Base-by-base conservation (phyloP, 1,140 invertebrate genomes). In the Trinorchestia longiramus region DNA sequence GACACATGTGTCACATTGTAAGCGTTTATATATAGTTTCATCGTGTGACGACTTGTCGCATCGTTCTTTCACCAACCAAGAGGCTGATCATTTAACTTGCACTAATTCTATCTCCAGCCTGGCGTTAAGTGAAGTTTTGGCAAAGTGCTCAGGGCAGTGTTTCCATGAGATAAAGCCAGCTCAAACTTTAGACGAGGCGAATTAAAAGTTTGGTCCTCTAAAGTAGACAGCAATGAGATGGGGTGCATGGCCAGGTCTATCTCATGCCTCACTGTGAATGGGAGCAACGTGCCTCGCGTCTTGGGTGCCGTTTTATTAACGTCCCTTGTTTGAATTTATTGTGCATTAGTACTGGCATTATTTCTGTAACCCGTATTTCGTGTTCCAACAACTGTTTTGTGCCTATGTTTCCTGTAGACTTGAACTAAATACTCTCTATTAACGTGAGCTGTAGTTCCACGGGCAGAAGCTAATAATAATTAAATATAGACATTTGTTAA, bases 141-240 rank as follows among this genome's bases (percentile, higher is more conserved):
- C 44, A 43, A 47, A 94, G 92, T 94, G 92, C 92, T 47, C 44
- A 47, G 43, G 92, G 92, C 92, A 94, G 92, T 94, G 92, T 94
- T 94, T 94, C 92, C 92, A 94, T 43, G 92, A 94, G 92, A 94
- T 94, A 94, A 94, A 94, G 43, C 43, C 92, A 45, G 43, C 41
- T 94, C 41, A 94, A 94, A 94, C 43, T 94, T 47, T 42, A 43
- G 44, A 42, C 44, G 92, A 94, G 92, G 41, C 92, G 44, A 94
- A 94, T 94, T 94, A 94, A 94, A 94, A 94, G 92, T 94, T 94
- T 94, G 92, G 36, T 42, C 92, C 92, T 43, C 43, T 94, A 94
- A 43, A 94, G 92, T 40, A 43, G 43, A 94, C 92, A n/a, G 92
- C 41, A 94, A 94, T 94, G 92, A 94, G 92, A 94, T 45, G 44